phyloP scores from a whole-genome alignment of 2,888 invertebrate species.

The Anarsia innoxiella region DNA sequence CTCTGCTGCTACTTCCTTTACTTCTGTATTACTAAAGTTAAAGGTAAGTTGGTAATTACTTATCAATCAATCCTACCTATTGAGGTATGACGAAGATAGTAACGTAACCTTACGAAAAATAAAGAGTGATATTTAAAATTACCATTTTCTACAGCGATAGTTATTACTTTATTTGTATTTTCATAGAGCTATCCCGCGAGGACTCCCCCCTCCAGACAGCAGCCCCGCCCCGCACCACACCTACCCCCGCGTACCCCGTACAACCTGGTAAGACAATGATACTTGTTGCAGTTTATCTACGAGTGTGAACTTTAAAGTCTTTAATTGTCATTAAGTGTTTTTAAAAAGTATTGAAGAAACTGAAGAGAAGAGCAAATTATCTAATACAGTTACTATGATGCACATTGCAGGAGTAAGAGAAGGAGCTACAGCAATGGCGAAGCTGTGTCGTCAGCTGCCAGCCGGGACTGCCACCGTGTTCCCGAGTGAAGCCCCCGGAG shows the following conservation, averaged over 20 bases:
- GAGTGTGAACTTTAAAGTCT: background rate
- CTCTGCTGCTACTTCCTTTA: conserved; percentile 57
- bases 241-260: conserved; percentile 44
- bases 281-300: background rate
- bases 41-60: too few species aligned
- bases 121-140: too few species aligned
- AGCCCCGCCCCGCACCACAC: conserved; percentile 26
- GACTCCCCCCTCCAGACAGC: conserved; percentile 1
- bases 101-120: too few species aligned
- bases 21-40: conserved; percentile 51
- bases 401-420: conserved; percentile 57
- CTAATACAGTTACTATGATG: too few species aligned
- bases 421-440: conserved; percentile 56
- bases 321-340: background rate
- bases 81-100: too few species aligned
- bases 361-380: background rate
- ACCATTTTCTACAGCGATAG: too few species aligned
- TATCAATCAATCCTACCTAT: too few species aligned
- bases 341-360: background rate
- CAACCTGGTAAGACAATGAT: conserved; percentile 57
- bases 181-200: conserved; percentile 3
- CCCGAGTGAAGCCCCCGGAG: conserved; percentile 34
- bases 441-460: conserved; percentile 42
- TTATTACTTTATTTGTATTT: too few species aligned
- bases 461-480: conserved; percentile 34